phyloP scores from a whole-genome alignment of 2,113 vertebrate species.

The Myrmophylax atrothorax region DNA sequence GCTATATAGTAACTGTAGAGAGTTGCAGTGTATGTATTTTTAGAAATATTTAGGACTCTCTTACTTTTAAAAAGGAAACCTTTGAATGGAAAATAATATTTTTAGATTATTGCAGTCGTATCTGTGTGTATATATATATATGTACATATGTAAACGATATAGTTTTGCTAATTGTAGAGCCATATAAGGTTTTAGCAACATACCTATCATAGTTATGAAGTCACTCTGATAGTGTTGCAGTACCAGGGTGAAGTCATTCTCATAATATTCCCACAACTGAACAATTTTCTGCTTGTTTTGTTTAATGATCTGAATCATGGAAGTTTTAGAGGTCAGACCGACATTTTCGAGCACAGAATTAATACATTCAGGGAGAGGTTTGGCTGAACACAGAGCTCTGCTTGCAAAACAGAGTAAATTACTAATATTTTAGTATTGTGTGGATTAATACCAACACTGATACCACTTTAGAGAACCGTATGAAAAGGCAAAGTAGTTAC shows the following conservation, averaged over 20 bases:
- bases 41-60: neutral
- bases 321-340: neutral
- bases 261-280: neutral
- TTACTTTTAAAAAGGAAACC: neutral
- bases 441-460: neutral
- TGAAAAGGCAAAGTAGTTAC: neutral
- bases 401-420: neutral
- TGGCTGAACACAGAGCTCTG: neutral
- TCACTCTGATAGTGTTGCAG: neutral
- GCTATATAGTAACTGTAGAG: neutral
- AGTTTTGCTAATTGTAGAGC: neutral
- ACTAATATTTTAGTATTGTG: neutral
- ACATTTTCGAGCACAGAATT: neutral
- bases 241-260: neutral
- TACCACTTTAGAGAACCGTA: neutral
- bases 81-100: neutral
- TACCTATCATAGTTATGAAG: neutral
- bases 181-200: neutral
- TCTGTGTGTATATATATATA: neutral
- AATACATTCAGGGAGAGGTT: neutral
- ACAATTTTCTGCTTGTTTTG: neutral
- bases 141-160: no score
- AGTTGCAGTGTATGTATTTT: neutral
- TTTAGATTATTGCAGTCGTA: neutral
- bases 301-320: neutral